Evolutionary conservation across 2,113 vertebrate genomes (phyloP).

Genomic region (Aldabrachelys gigantea): DNA sequence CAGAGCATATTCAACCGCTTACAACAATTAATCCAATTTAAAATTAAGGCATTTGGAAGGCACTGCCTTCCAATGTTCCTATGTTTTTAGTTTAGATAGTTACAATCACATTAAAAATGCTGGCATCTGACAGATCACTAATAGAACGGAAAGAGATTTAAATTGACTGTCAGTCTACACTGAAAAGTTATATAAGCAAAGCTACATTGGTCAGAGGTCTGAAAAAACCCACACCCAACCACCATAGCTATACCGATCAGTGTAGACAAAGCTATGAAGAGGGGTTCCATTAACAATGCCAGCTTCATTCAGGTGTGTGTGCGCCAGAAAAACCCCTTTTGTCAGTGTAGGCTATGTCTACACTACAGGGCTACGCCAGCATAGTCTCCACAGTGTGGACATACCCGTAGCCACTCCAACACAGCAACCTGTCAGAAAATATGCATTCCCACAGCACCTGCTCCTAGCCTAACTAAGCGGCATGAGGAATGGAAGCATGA

Average conservation of each 20-base stretch:
- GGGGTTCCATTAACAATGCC: background rate
- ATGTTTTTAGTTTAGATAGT: background rate
- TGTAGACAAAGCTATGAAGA: background rate
- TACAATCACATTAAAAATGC: background rate
- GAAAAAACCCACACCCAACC: background rate
- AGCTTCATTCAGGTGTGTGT: background rate
- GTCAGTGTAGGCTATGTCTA: background rate
- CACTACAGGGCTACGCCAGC: background rate
- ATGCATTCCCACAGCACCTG: background rate
- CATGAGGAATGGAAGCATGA: background rate
- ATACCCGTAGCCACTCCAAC: background rate
- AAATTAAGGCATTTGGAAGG: no score
- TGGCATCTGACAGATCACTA: background rate
- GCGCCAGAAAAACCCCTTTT: background rate
- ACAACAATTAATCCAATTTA: no score
- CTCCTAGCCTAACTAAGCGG: background rate
- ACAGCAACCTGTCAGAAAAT: background rate
- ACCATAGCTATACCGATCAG: background rate
- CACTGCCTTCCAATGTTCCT: no score
- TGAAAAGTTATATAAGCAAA: background rate
- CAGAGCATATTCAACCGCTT: no score
- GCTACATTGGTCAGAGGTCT: background rate
- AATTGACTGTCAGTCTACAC: background rate
- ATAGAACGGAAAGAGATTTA: background rate
- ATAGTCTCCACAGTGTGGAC: background rate